Percentiles rank a stretch among this genome's conserved stretches.
Evolutionary conservation across 2,888 invertebrate species (phyloP).

Genomic region (Callinectes sapidus): DNA sequence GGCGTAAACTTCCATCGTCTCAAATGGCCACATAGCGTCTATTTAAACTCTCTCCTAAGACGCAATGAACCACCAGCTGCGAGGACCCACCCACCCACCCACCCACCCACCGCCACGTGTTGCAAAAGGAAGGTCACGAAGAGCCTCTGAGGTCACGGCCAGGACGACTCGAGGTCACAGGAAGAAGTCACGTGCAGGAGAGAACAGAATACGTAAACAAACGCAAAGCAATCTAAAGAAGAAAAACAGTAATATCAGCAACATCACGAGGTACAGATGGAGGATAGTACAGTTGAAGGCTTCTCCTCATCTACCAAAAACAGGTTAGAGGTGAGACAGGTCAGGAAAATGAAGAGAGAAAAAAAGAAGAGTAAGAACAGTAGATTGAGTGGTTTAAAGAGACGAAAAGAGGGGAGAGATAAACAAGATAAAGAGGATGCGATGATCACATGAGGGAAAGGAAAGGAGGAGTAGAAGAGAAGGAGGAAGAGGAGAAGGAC

Average conservation of each 20-base stretch:
- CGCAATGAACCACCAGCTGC: background rate
- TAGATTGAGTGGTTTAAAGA: no score
- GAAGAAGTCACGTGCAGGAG: background rate
- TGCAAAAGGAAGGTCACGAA: background rate
- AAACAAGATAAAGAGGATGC: background rate
- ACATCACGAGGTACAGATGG: no score
- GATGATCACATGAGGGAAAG: background rate
- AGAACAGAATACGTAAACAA: background rate
- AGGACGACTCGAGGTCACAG: background rate
- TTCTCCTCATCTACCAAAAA: no score
- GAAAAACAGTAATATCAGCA: no score
- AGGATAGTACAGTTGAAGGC: no score
- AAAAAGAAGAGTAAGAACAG: background rate
- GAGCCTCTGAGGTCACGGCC: background rate
- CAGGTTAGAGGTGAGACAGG: background rate
- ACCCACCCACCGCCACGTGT: background rate
- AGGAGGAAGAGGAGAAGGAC: background rate
- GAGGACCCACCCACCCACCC: background rate
- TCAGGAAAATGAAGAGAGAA: background rate
- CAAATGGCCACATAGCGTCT: background rate
- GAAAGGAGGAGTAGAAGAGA: background rate
- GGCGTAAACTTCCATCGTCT: background rate
- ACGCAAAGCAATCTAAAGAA: background rate
- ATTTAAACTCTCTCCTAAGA: background rate
- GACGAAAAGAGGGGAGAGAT: background rate